Evolutionary conservation across 2,888 invertebrate species (phyloP), one percentile per base, ranked within the genome.

Genomic region (Platerodrilus igneus): DNA sequence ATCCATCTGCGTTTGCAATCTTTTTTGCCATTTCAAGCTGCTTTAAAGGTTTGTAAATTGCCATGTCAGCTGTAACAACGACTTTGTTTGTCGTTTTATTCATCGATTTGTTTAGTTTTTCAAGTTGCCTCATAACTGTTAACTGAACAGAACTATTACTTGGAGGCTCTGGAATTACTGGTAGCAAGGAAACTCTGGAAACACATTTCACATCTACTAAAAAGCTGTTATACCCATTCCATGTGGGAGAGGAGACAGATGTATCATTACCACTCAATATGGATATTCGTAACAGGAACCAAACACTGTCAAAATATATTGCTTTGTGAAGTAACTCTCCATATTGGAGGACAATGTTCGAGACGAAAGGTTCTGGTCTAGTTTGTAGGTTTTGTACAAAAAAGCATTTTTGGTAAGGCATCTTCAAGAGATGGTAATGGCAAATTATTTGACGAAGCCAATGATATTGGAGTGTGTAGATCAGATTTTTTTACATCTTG

Each of bases 161-260:
- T 23, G 23, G 5, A 23, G 5, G 23, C 23, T 23, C 23, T 23
- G 23, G 23, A 9, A 23, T 8, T 23, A 6, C 23, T 23, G 23
- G 23, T 10, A 23, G 5, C 23, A 23, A 23, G 23, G 7, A 9
- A 23, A n/a, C 23, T 23, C n/a, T 23, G 23, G 23, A 23, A 23
- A 23, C 23, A 4, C 23, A 9, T 23, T 23, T 23, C 10, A 23
- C 23, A 23, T 23, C 23, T 23, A 8, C 4, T 23, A 23, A 23
- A 23, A 9, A 23, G 10, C 23, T 30, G 7, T 30, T 30, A 17
- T 30, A 30, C 6, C 30, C 30, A 30, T 10, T 18, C 30, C 30
- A 30, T 30, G 30, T 30, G 16, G 30, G 30, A 14, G 30, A 30
- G 18, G 16, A 18, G 10, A n/a, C 9, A 30, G n/a, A n/a, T n/a